Conservation (phyloP, 2,888 invertebrate species). For the Merodon equestris region DNA sequence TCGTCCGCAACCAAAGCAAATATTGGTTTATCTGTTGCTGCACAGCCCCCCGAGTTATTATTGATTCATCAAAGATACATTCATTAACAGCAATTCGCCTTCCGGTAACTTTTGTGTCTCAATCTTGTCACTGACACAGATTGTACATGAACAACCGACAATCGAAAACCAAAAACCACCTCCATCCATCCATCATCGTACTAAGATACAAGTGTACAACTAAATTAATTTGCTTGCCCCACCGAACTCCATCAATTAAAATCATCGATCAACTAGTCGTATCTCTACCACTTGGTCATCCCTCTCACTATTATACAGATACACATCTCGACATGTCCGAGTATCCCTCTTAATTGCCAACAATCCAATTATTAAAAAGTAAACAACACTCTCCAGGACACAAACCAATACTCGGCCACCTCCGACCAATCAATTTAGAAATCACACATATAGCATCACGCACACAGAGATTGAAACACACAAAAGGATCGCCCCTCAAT, state of each 20-base stretch:
- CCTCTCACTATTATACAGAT: too few relatives aligned
- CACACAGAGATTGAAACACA: conserved; percentile 12
- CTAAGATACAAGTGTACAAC: conserved; percentile 3
- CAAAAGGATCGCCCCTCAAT: conserved; percentile 48
- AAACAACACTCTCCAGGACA: conserved; percentile 30
- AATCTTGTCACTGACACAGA: too few relatives aligned
- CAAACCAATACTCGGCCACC: too few relatives aligned
- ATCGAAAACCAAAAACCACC: neutral
- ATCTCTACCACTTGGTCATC: neutral
- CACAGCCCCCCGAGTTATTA: too few relatives aligned
- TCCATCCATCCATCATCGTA: conserved; percentile 4
- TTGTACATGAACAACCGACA: too few relatives aligned
- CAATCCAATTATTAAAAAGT: conserved; percentile 51
- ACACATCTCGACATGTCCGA: too few relatives aligned
- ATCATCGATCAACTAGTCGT: too few relatives aligned
- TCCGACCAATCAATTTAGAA: conserved; percentile 39
- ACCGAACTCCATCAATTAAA: conserved; percentile 31
- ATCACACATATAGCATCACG: neutral
- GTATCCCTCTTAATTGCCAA: conserved; percentile 31
- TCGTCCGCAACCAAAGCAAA: too few relatives aligned
- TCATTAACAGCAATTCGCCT: too few relatives aligned
- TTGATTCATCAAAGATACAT: too few relatives aligned
- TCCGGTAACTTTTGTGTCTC: too few relatives aligned
- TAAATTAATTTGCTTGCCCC: conserved; percentile 14
- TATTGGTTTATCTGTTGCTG: too few relatives aligned